Evolutionary conservation across 2,797 vertebrate genomes (phyloP).

Genomic region (Darevskia nairensis): DNA sequence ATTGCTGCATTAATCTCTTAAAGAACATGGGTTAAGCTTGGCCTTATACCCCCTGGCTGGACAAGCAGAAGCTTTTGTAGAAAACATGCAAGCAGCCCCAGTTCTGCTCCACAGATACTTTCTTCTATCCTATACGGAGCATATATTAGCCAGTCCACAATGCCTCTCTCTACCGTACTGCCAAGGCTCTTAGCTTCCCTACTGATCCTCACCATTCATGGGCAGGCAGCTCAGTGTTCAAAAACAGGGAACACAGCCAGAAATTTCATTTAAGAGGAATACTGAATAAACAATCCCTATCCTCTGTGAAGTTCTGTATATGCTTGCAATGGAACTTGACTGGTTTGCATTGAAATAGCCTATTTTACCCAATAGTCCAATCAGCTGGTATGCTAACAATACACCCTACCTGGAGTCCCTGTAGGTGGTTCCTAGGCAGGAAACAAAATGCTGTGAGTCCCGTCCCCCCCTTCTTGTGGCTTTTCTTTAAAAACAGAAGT

Average conservation of each 20-base stretch:
- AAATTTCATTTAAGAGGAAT: background rate
- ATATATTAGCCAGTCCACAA: background rate
- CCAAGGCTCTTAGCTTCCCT: background rate
- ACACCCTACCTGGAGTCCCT: background rate
- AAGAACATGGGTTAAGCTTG: background rate
- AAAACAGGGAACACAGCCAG: background rate
- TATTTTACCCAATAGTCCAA: background rate
- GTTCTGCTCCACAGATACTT: background rate
- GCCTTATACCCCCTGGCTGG: too few species aligned
- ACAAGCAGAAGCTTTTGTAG: background rate
- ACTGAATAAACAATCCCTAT: too few species aligned
- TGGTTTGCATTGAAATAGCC: background rate
- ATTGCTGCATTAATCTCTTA: background rate
- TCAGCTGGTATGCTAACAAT: too few species aligned
- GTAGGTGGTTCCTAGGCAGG: slow-evolving; percentile 33
- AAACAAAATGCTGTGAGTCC: background rate
- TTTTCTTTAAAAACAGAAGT: slow-evolving; percentile 12
- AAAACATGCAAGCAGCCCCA: background rate
- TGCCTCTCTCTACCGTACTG: background rate
- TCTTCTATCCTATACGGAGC: background rate
- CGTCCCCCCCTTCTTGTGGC: slow-evolving; percentile 3
- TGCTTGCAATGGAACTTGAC: background rate
- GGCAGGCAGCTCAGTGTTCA: background rate
- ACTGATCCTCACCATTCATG: background rate
- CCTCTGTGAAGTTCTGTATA: background rate